These are phyloP conservation scores for Lophius americanus DNA, from an alignment of 2,797 vertebrate genomes.

Conservation along the genomic window DNA sequence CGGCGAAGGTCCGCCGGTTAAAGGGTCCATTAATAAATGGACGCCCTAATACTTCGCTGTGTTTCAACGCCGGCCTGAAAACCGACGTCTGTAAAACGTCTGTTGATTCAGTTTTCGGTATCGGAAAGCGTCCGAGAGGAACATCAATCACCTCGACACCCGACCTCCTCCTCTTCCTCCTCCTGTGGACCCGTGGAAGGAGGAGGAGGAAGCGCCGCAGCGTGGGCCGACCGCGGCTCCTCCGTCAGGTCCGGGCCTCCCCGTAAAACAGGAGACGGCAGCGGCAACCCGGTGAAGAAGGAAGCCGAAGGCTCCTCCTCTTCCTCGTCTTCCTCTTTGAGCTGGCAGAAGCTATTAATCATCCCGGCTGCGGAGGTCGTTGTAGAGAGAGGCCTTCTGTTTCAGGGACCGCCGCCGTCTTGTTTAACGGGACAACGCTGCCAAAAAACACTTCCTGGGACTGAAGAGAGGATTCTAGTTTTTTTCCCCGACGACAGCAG, in stretches of 20 bases:
- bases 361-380: conserved; percentile 7
- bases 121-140: conserved; percentile 18
- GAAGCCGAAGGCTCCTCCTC: not conserved
- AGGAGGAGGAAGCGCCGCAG: conserved; percentile 19
- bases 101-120: conserved; percentile 11
- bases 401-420: not conserved
- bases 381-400: conserved; percentile 24
- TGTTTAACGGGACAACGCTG: conserved; percentile 15
- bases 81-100: not conserved
- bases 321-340: conserved; percentile 18
- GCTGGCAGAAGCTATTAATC: conserved; percentile 30
- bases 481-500: no score
- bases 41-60: no score
- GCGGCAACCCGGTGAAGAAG: not conserved
- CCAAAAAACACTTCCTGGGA: not conserved
- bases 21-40: no score
- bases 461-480: no score
- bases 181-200: not conserved
- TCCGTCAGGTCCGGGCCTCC: conserved; percentile 18
- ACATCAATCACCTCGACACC: conserved; percentile 40
- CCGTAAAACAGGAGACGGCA: conserved; percentile 14
- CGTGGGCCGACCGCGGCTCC: conserved; percentile 10
- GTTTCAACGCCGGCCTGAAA: not conserved
- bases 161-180: conserved; percentile 8
- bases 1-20: no score